These are phyloP conservation scores for Cephalotes varians DNA, from an alignment of 2,888 invertebrate genomes.

Conservation along the genomic window DNA sequence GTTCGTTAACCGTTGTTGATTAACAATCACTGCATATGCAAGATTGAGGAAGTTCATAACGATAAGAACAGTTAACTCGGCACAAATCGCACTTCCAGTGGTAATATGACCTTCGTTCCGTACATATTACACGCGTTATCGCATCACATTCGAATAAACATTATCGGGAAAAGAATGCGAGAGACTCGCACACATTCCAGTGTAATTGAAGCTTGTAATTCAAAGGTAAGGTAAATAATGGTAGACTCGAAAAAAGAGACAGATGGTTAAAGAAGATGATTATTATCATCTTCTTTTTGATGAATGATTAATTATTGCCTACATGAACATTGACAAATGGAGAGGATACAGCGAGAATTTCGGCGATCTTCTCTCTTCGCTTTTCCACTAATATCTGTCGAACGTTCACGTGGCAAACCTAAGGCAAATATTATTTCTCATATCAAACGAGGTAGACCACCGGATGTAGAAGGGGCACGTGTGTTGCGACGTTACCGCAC, in stretches of 20 bases:
- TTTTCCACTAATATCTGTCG: slow-evolving; percentile 47
- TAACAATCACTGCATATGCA: slow-evolving; percentile 32
- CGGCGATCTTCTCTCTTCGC: slow-evolving; percentile 37
- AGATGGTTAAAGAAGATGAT: not conserved
- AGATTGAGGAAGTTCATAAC: slow-evolving; percentile 13
- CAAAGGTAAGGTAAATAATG: not conserved
- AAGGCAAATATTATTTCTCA: slow-evolving; percentile 77
- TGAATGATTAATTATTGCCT: slow-evolving; percentile 27
- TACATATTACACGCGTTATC: slow-evolving; percentile 27
- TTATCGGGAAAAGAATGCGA: slow-evolving; percentile 2
- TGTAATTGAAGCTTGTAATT: not conserved
- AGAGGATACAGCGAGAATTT: slow-evolving; percentile 31
- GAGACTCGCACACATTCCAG: not conserved
- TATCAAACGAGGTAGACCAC: slow-evolving; percentile 66
- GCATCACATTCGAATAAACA: slow-evolving; percentile 28
- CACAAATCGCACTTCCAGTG: slow-evolving; percentile 32
- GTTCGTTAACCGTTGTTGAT: slow-evolving; percentile 23
- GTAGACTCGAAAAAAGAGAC: not conserved
- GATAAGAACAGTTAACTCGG: slow-evolving; percentile 36
- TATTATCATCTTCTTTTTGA: not conserved
- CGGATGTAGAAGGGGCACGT: slow-evolving; percentile 59
- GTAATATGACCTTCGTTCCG: slow-evolving; percentile 44
- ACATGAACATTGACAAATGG: slow-evolving; percentile 49
- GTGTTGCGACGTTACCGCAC: slow-evolving; percentile 58
- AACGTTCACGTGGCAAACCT: slow-evolving; percentile 42